Evolutionary conservation across 2,888 invertebrate species (phyloP), one percentile per base, ranked within the genome.

Genomic region (Chrysodeixis includens): DNA sequence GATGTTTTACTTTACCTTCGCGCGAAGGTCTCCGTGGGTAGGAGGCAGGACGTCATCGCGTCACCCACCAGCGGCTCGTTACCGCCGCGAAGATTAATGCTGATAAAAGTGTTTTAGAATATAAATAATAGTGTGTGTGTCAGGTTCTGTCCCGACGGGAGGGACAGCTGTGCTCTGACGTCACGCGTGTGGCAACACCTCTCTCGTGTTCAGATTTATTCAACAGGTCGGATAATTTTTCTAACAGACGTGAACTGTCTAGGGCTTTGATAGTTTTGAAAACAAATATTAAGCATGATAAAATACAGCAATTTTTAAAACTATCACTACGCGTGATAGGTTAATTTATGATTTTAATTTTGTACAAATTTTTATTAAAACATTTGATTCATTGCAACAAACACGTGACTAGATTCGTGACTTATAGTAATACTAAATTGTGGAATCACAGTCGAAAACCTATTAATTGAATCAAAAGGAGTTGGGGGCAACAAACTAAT

Each of bases 111-210:
- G 76, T 86, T 84, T 81, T 82, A 82, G 83, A 79, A 74, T 64
- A 78, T 70, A 76, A 74, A 81, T 74, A 71, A 66, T 76, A 58
- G 69, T 51, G 62, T 66, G 65, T 71, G 71, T 77, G 84, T 86
- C 85, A 80, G 83, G 81, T 82, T 70, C 69, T 70, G 81, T 76
- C 78, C 74, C 70, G 84, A 85, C 80, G 79, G 64, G 66, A 72
- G 73, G 71, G 83, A 83, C 91, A 90, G 90, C 87, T 89, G 91
- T 71, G 82, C 55, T 70, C 73, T 80, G 82, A 86, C 89, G 88
- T 89, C 88, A 90, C 73, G 10, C 64, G 69, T 81, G 82, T 78
- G 82, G 79, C 85, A 87, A 85, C 80, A 76, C 77, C 76, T 79
- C 83, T 78, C 74, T 81, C 76, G 76, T 82, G 82, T 86, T 84